Percentiles rank a stretch among this genome's conserved stretches.
Evolutionary conservation across 2,113 vertebrate species (phyloP).

Genomic region (Chaetorhynchus papuensis): DNA sequence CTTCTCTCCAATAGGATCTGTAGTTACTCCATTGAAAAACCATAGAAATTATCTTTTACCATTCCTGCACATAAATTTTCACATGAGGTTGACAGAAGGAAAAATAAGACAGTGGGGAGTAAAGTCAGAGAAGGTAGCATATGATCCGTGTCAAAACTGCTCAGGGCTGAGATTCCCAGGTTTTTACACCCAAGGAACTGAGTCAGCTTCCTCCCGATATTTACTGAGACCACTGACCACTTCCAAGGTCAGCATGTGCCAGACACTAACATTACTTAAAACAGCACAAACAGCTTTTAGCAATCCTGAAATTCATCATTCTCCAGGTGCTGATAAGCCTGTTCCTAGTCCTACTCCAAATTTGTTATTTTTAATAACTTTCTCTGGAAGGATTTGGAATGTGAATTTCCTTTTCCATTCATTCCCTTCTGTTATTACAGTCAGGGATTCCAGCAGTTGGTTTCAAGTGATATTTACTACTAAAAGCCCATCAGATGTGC

Average conservation of each 20-base stretch:
- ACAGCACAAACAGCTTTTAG: neutral
- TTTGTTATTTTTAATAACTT: constrained; percentile 26
- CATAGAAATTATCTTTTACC: neutral
- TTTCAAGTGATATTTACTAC: constrained; percentile 16
- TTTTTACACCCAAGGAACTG: neutral
- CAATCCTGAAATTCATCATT: neutral
- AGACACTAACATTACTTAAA: neutral
- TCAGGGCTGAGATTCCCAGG: neutral
- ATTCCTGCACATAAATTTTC: neutral
- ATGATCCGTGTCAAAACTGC: neutral
- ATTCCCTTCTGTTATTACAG: neutral
- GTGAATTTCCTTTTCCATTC: neutral
- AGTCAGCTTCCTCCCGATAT: neutral
- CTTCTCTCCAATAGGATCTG: neutral
- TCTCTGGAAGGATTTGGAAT: neutral
- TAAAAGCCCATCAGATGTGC: neutral
- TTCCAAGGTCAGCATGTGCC: neutral
- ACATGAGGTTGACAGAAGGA: neutral
- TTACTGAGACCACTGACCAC: neutral
- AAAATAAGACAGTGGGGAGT: neutral
- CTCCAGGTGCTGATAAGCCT: constrained; percentile 7
- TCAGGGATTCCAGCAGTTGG: constrained; percentile 2
- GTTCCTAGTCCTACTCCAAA: neutral
- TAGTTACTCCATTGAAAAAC: neutral
- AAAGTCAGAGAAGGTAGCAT: neutral